phyloP scores from a whole-genome alignment of 2,888 invertebrate species.

The Spodoptera picta region DNA sequence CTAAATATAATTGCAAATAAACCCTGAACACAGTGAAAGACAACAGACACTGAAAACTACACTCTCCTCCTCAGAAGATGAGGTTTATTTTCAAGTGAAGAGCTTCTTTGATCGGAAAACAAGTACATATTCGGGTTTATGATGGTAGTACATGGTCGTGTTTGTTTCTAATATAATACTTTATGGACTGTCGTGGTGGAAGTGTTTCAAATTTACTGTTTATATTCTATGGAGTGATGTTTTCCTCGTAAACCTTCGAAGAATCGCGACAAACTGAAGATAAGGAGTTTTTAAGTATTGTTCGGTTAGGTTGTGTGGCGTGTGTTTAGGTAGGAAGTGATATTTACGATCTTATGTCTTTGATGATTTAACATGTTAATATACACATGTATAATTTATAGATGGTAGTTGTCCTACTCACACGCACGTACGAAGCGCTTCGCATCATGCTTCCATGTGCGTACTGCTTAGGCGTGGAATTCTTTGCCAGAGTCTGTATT shows the following conservation, averaged over 20 bases:
- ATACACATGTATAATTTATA: too few relatives aligned
- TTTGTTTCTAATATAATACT: slow-evolving; percentile 57
- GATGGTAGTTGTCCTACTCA: too few relatives aligned
- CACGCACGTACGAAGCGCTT: too few relatives aligned
- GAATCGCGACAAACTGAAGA: too few relatives aligned
- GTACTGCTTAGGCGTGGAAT: too few relatives aligned
- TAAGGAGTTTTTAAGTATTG: slow-evolving; percentile 8
- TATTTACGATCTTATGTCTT: too few relatives aligned
- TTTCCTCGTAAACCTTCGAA: slow-evolving; percentile 25
- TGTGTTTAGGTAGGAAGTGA: background rate
- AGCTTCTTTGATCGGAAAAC: slow-evolving; percentile 43
- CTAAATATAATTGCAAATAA: slow-evolving; percentile 37
- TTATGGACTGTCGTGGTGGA: slow-evolving; percentile 46
- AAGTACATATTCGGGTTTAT: slow-evolving; percentile 47
- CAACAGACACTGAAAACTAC: background rate
- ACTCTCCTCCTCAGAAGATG: background rate
- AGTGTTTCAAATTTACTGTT: slow-evolving; percentile 49
- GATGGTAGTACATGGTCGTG: slow-evolving; percentile 41
- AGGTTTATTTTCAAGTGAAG: slow-evolving; percentile 7
- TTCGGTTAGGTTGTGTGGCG: slow-evolving; percentile 3
- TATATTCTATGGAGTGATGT: slow-evolving; percentile 15
- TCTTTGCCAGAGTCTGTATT: too few relatives aligned
- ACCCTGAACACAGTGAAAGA: background rate
- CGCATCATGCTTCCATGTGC: too few relatives aligned
- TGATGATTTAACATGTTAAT: too few relatives aligned